Evolutionary conservation across 2,113 vertebrate species (phyloP).

Genomic region (Brachyhypopomus gauderio): DNA sequence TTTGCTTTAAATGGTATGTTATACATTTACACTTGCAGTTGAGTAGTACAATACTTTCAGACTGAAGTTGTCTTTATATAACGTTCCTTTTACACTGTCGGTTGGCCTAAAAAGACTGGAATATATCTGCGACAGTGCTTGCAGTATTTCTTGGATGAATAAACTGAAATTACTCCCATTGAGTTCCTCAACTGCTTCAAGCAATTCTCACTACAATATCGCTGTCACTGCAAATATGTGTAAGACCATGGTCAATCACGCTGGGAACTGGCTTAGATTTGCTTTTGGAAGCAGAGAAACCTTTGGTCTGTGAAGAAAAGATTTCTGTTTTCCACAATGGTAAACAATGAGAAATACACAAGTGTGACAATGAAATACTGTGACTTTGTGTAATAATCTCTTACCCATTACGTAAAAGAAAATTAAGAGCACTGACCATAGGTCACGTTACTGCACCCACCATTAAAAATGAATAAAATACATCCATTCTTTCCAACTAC

Average conservation of each 20-base stretch:
- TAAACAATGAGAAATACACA: background rate
- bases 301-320: background rate
- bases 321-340: background rate
- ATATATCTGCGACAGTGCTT: constrained; percentile 7
- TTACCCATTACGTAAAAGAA: background rate
- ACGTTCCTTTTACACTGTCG: background rate
- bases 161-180: constrained; percentile 29
- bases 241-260: constrained; percentile 37
- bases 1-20: background rate
- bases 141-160: constrained; percentile 24
- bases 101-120: constrained; percentile 13
- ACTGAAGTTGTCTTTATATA: too few relatives aligned
- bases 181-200: constrained; percentile 12
- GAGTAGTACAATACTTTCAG: too few relatives aligned
- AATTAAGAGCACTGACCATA: background rate
- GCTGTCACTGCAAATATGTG: constrained; percentile 29
- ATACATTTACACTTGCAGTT: background rate
- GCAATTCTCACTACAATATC: constrained; percentile 5
- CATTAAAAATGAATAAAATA: background rate
- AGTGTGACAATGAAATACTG: background rate
- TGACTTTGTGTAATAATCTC: background rate
- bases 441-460: too few relatives aligned
- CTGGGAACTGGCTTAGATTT: constrained; percentile 24
- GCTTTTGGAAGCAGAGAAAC: background rate
- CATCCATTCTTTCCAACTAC: background rate